Evolutionary conservation across 2,797 vertebrate species (phyloP), one percentile per base, ranked within the genome.

Genomic region (Linurgus olivaceus): DNA sequence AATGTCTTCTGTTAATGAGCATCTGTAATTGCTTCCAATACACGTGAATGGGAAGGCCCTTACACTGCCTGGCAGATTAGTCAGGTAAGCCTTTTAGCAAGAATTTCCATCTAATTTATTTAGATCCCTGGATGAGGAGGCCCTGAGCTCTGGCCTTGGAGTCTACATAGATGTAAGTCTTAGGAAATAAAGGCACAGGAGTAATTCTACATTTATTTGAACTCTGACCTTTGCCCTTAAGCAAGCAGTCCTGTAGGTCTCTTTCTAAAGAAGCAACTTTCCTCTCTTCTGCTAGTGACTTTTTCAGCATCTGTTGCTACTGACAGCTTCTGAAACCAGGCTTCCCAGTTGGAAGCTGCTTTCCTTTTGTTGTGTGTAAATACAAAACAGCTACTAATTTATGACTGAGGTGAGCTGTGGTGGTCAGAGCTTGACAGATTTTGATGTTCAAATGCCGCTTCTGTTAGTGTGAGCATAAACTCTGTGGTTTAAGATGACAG

Each of bases 31-130:
- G 65, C 3, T 4, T 90, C 57, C 38, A 54, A 26, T 86, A n/a
- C 23, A 15, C 42, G 65, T 52, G 89, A 78, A 89, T 37, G 51
- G 71, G 74, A 79, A 79, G 70, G 63, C 28, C 77, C 48, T 90
- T 54, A 25, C 12, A 10, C 33, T 71, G 75, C 40, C 59, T 59
- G 55, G 57, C 33, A 92, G 84, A 89, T 94, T 51, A 91, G 87
- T 50, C 71, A 86, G 68, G 78, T 93, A 94, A 95, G 70, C 90
- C 79, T 89, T 91, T 87, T 71, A 91, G 65, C 66, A 67, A 91
- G 87, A 93, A 63, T 40, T 90, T 86, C 75, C 57, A 74, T 89
- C 71, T 89, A 79, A 79, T 92, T 86, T 93, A 57, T 67, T 86
- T 79, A 82, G 87, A 52, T 91, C 84, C 40, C 42, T 88, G 65